Evolutionary conservation across 2,888 invertebrate species (phyloP).

Genomic region (Stenodema calcarata): DNA sequence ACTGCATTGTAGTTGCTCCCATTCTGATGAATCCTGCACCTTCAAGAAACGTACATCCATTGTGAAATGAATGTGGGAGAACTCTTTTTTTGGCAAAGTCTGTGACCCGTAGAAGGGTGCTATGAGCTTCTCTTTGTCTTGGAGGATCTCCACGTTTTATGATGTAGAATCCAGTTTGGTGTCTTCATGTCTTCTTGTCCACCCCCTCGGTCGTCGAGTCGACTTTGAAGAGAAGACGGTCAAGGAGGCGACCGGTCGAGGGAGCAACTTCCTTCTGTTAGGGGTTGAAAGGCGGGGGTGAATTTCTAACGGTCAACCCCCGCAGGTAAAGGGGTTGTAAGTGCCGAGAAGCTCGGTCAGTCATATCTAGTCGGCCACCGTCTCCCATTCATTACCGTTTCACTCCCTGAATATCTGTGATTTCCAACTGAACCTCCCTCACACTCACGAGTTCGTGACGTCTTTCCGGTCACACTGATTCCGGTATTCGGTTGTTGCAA

Average conservation of each 20-base stretch:
- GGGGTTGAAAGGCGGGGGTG: conserved; percentile 40
- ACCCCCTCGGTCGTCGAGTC: not conserved
- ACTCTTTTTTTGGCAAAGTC: not conserved
- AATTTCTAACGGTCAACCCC: conserved; percentile 43
- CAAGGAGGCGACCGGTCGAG: conserved; percentile 20
- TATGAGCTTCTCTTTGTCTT: not conserved
- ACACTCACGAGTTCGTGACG: not conserved
- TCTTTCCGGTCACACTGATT: not conserved
- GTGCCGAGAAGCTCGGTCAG: conserved; percentile 15
- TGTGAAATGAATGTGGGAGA: not conserved
- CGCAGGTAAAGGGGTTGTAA: conserved; percentile 30
- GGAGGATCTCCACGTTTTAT: not conserved
- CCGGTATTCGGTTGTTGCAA: not conserved
- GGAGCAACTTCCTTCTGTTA: conserved; percentile 12
- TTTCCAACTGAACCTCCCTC: not conserved
- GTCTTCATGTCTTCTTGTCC: not conserved
- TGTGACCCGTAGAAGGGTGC: not conserved
- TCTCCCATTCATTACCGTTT: not conserved
- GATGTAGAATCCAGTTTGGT: not conserved
- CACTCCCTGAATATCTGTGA: not conserved
- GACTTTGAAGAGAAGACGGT: not conserved
- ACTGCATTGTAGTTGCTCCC: too few species aligned
- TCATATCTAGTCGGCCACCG: conserved; percentile 13
- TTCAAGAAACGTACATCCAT: not conserved
- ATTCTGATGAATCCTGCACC: not conserved